Evolutionary conservation across 1,140 invertebrate genomes (phyloP), one percentile per base, ranked within the genome.

Genomic region (Caenorhabditis remanei): DNA sequence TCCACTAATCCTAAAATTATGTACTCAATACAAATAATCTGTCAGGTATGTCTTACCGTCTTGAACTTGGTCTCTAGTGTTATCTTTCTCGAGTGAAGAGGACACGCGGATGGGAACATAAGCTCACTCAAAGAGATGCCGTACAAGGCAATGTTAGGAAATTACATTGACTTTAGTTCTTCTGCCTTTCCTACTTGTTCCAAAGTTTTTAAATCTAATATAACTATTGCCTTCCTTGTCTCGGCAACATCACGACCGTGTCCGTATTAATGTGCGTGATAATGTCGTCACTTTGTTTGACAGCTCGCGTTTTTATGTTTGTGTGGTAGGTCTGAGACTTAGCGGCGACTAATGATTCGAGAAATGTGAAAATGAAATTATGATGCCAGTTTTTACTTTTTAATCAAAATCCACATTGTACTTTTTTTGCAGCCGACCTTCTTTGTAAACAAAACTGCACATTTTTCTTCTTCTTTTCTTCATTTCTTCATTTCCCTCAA

Each of bases 1-100:
- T 50, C 71, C 40, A 11, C 71, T 79, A 79, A 79, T 50, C 71
- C 71, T 79, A 79, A 79, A 79, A 50, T 79, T 79, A 79, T 79
- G 71, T 79, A 79, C 46, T 79, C 71, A 50, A 79, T 79, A 79
- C 71, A 79, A 79, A 79, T 79, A 79, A 79, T 79, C 46, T 79
- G 46, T 24, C 43, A 79, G 71, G 71, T 79, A 79, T 79, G 43
- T 4, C 9, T 11, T 79, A 19, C 46, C n/a, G 32, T 32, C 65
- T 65, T n/a, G 9, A 79, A 50, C 46, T 53, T 24, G 11, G 9
- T n/a, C 40, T 79, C 46, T 79, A 50, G 43, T 79, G 43, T 79
- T 79, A 79, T 79, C 71, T 50, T 21, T 79, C 46, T 50, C 71
- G 21, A 79, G 71, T 50, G 46, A 24, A 79, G 67, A 46, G 67